Evolutionary conservation across 2,888 invertebrate genomes (phyloP), one percentile per base, ranked within the genome.

Genomic region (Eristalis tenax): DNA sequence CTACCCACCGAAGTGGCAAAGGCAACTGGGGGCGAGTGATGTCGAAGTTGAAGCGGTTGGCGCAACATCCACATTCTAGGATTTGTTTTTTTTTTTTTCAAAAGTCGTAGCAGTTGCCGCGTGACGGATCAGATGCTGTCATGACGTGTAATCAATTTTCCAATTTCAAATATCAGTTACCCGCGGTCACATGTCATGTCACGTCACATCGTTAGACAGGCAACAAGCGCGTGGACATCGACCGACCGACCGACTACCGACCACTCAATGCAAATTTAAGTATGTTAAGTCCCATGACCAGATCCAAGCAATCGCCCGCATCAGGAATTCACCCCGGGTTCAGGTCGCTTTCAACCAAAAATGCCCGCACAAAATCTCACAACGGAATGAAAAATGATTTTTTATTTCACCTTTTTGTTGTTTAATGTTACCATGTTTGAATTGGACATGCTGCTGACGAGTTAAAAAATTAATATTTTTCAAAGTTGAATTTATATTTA

Each of bases 401-500:
- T 71, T 43, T 66, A 0, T 68, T 6, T 26, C 15, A 15, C 13
- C 5, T 59, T 59, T 59, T 13, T 26, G 59, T 59, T 59, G 23
- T 61, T 23, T 73, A 80, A 73, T 81, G 81, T 81, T 69, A 40
- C 81, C 73, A 85, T 85, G 77, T 85, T 85, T 85, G 85, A 82
- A 82, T 82, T 73, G 69, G 73, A 80, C 78, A 86, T 83, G 75
- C 84, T 84, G 82, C 69, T 86, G 82, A 84, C 71, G 81, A 76
- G 76, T 81, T 84, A 78, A 84, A 64, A 84, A 81, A 80, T 80
- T 81, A 69, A 71, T 85, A 76, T 85, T 82, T 64, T 82, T 56
- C 83, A 71, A 86, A 86, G 61, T 70, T 79, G 56, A 83, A 71
- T 86, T 78, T 66, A 8, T 86, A 88, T 89, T 89, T 89, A 82